Base-by-base conservation (phyloP, 92 coral and sea anemone genomes). In the Porites rus region DNA sequence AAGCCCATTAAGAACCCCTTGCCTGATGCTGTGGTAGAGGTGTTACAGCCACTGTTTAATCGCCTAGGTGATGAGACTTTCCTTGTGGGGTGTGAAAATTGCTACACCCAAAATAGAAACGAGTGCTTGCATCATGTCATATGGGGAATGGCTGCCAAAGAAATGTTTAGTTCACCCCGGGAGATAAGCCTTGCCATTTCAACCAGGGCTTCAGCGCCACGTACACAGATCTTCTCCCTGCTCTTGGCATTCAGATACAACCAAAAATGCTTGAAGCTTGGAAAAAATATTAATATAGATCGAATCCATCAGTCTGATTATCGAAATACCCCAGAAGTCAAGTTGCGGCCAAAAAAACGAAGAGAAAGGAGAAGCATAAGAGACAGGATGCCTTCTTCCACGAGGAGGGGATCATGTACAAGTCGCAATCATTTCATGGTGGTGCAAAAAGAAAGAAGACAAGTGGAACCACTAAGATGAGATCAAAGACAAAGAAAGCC, bases 131-230 rank as follows among this genome's bases (percentile, higher is more conserved):
- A 92, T 61, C 91, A 89, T 24, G 76, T 89, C 4, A 83, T 92
- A 50, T 92, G 95, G 95, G 75, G 86, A 19, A 10, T 80, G 12
- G 91, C 95, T 4, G 84, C 91, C 0, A 86, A 92, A 69, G 92
- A 92, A 67, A 52, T 10, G 25, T 24, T 24, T 10, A 7, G 8
- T 43, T 21, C 50, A 19, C 10, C 11, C 72, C 14, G 10, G 50
- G 14, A 68, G 16, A n/a, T 60, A 11, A n/a, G 16, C 12, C 65
- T 60, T 16, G 65, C 65, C 16, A n/a, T 60, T 60, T 60, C 14
- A 60, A 60, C 16, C 17, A 60, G 12, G 65, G 65, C 16, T 24
- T 24, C 25, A 24, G 25, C 25, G 25, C 25, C 25, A 24, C 25
- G 1, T 24, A 24, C 25, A 24, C 25, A 24, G 1, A 24, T 24